Evolutionary conservation across 2,888 invertebrate genomes (phyloP).

Genomic region (Cephus pygmeus): DNA sequence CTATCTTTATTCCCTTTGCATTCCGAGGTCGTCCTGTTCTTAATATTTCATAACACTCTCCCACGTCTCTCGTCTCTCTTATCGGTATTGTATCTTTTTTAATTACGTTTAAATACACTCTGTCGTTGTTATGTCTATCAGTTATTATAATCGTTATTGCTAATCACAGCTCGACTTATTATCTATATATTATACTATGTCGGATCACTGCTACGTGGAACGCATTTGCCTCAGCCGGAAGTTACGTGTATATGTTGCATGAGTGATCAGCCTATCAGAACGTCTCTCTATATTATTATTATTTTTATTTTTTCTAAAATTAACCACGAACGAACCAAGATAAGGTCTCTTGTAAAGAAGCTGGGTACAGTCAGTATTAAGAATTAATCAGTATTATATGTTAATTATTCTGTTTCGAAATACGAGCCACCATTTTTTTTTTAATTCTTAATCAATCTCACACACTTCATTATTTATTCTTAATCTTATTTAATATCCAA

Average conservation of each 20-base stretch:
- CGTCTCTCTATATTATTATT: background rate
- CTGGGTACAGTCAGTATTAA: background rate
- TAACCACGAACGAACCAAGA: background rate
- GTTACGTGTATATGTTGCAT: conserved; percentile 16
- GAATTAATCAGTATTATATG: background rate
- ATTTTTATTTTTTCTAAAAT: background rate
- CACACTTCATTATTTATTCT: background rate
- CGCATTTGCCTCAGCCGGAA: conserved; percentile 5
- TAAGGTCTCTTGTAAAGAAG: background rate
- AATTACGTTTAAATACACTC: background rate
- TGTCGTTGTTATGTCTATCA: background rate
- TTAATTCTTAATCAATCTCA: background rate
- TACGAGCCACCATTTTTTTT: background rate
- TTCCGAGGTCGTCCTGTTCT: background rate
- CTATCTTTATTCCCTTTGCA: background rate
- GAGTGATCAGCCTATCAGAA: conserved; percentile 6
- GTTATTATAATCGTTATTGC: background rate
- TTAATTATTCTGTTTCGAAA: background rate
- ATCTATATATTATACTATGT: background rate
- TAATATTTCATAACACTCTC: background rate
- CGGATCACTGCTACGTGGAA: conserved; percentile 4
- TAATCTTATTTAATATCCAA: background rate
- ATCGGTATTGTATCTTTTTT: background rate
- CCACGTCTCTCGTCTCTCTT: background rate
- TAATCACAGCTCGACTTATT: background rate